These are phyloP conservation scores for Polyergus mexicanus DNA, from an alignment of 1,140 invertebrate species.

Conservation along the genomic window DNA sequence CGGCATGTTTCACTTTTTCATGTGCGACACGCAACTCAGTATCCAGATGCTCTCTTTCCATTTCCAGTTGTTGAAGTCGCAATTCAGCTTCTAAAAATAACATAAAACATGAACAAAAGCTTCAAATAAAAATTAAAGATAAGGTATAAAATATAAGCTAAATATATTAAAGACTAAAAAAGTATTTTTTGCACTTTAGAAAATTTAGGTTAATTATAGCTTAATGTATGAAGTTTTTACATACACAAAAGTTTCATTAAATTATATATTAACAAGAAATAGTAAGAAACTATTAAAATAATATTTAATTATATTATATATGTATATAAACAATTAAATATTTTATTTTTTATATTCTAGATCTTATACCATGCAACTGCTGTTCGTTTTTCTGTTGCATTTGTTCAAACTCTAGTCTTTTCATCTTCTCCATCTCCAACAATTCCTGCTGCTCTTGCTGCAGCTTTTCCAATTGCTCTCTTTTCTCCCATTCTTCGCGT, in stretches of 20 bases:
- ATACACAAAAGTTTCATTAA: too few species aligned
- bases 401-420: conserved; percentile 91
- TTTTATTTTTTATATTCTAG: conserved; percentile 20
- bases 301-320: not conserved
- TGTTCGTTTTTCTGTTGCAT: conserved; percentile 91
- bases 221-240: too few species aligned
- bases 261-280: too few species aligned
- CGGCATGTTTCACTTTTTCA: conserved; percentile 89
- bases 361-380: conserved; percentile 88
- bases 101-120: not conserved
- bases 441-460: conserved; percentile 92
- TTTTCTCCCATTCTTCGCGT: conserved; percentile 93
- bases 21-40: conserved; percentile 89
- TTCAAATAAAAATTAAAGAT: not conserved
- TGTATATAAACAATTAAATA: conserved; percentile 51
- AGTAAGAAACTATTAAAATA: not conserved
- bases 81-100: conserved; percentile 88
- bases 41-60: conserved; percentile 90
- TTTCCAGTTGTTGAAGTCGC: conserved; percentile 89
- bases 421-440: conserved; percentile 91
- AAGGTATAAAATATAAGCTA: not conserved
- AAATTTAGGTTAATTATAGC: not conserved
- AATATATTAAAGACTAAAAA: not conserved
- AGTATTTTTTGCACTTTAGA: not conserved
- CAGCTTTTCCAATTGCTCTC: conserved; percentile 92